A percentile compares a stretch with the other conserved stretches of the same genome.
Evolutionary conservation across 2,888 invertebrate species (phyloP).

Genomic region (Melolontha melolontha): DNA sequence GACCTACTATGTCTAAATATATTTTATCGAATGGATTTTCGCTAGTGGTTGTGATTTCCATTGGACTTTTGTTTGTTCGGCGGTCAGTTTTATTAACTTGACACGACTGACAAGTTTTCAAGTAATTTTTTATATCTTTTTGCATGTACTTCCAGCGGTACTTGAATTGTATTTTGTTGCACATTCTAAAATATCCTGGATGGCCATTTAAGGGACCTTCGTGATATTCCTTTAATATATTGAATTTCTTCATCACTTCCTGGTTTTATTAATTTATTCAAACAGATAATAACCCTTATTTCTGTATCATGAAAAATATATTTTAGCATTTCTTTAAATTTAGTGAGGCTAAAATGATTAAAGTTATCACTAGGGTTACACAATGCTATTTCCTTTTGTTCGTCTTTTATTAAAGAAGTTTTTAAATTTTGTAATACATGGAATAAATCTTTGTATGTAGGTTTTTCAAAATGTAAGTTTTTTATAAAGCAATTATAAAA

Average conservation of each 20-base stretch:
- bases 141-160: conserved; percentile 47
- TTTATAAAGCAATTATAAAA: neutral
- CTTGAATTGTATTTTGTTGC: conserved; percentile 39
- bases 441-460: neutral
- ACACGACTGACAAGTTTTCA: too few species aligned
- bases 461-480: conserved; percentile 2
- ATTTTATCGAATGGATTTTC: conserved; percentile 54
- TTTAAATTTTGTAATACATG: too few species aligned
- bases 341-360: neutral
- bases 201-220: conserved; percentile 37
- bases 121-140: conserved; percentile 41
- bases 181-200: conserved; percentile 34
- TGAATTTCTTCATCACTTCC: conserved; percentile 8
- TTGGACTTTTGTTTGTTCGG: conserved; percentile 51
- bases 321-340: conserved; percentile 16
- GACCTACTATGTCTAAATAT: conserved; percentile 55
- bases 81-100: conserved; percentile 51
- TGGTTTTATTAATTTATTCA: conserved; percentile 3
- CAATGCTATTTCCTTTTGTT: neutral
- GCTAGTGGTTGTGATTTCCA: conserved; percentile 56
- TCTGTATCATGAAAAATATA: conserved; percentile 16
- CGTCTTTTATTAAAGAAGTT: neutral
- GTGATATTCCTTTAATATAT: conserved; percentile 36
- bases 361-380: conserved; percentile 3
- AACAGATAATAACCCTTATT: conserved; percentile 4